Conservation (phyloP, 2,797 vertebrate genomes). For the Helarctos malayanus region DNA sequence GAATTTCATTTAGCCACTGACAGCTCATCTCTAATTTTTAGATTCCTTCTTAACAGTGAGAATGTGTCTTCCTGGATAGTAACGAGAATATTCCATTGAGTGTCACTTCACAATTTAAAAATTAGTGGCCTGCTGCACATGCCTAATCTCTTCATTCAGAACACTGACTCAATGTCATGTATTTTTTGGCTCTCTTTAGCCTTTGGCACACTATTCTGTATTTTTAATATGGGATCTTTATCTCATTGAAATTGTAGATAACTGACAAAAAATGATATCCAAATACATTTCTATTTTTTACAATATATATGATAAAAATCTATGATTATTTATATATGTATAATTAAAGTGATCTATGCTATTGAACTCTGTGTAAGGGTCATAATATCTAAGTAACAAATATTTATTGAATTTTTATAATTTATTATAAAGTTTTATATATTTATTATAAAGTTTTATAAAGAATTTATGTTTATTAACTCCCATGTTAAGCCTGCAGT, state of each 20-base stretch:
- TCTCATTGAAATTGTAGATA: not conserved
- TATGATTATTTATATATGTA: not conserved
- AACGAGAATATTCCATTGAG: constrained; percentile 23
- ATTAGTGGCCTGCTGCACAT: not conserved
- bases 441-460: not conserved
- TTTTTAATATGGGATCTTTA: not conserved
- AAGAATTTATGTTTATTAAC: not conserved
- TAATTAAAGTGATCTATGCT: not conserved
- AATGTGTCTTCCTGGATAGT: not conserved
- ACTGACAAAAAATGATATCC: not conserved
- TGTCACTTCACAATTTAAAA: constrained; percentile 45
- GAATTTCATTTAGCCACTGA: constrained; percentile 34
- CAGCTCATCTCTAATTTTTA: constrained; percentile 49
- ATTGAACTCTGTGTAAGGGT: not conserved
- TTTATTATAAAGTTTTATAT: not conserved
- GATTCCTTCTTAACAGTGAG: not conserved
- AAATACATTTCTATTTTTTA: not conserved
- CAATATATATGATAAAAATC: not conserved
- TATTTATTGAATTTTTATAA: not conserved
- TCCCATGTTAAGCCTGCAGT: not conserved
- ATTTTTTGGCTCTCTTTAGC: not conserved
- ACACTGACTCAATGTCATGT: not conserved
- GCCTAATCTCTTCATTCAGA: constrained; percentile 11
- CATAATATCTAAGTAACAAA: not conserved
- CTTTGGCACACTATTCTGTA: not conserved